A percentile compares a stretch with the other conserved stretches of the same genome.
These are phyloP conservation scores for Drosophila bocqueti DNA, from an alignment of 1,140 invertebrate genomes.

Conservation along the genomic window DNA sequence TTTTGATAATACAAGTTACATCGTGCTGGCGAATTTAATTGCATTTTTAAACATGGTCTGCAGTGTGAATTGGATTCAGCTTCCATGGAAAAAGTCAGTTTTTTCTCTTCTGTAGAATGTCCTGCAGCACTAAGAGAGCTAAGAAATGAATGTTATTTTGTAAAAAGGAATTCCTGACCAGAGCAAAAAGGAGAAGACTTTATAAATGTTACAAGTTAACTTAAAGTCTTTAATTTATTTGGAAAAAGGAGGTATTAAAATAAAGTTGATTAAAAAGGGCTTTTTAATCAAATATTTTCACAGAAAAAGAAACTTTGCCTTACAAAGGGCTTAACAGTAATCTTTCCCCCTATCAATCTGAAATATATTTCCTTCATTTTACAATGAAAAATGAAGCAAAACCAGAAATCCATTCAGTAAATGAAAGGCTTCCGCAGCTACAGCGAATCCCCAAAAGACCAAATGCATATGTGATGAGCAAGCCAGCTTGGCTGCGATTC, in stretches of 20 bases:
- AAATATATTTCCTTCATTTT: neutral
- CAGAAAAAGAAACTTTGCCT: neutral
- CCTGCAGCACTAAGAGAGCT: neutral
- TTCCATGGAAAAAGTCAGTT: neutral
- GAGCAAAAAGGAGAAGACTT: neutral
- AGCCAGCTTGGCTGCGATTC: conserved; percentile 13
- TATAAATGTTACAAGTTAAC: neutral
- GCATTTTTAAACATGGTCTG: conserved; percentile 30
- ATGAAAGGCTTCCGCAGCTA: conserved; percentile 6
- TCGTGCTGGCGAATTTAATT: conserved; percentile 41
- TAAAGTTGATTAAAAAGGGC: neutral
- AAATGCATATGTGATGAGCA: conserved; percentile 22
- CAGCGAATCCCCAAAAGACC: conserved; percentile 2
- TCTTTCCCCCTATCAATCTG: neutral
- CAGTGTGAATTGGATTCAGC: conserved; percentile 1
- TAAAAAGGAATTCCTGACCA: neutral
- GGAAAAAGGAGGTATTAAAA: neutral
- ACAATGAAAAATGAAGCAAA: conserved; percentile 1
- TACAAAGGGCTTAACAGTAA: neutral
- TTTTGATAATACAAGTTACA: conserved; percentile 28
- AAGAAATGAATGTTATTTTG: neutral
- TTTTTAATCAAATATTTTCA: neutral
- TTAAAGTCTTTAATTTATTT: too few species aligned
- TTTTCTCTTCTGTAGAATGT: neutral
- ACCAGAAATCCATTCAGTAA: conserved; percentile 4